Evolutionary conservation across 2,888 invertebrate species (phyloP), one percentile per base, ranked within the genome.

Genomic region (Ceramica pisi): DNA sequence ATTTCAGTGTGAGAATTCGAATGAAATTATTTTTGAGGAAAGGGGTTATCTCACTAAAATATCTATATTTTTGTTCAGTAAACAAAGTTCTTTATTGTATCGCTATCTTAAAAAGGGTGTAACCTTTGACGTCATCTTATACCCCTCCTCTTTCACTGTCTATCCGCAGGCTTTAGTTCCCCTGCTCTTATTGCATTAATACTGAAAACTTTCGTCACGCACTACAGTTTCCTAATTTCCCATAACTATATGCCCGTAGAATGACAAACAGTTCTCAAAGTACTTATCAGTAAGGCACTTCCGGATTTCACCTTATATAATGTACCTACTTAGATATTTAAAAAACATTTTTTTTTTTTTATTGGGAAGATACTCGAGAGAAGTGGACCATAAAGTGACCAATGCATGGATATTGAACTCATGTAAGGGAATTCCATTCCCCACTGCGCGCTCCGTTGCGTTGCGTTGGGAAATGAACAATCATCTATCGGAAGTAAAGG

Each of bases 401-500:
- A 86, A 76, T 41, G 67, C 67, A 85, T 83, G 82, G 75, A 79
- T 82, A 87, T 86, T 81, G 83, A 84, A 85, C 74, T 73, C 78
- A 74, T 89, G 89, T 88, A 82, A 79, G 84, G 90, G 90, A 90
- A 92, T 92, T 86, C 41, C 84, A 85, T 80, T 87, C 84, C 86
- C 75, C 75, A 82, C 81, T 86, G 75, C 86, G 86, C 91, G 93
- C 87, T 91, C 81, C 87, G 90, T 78, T 90, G 90, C 82, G 66
- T 84, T 77, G 71, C 72, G 86, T 86, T 93, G 92, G 94, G 94
- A 94, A 94, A 90, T 91, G 89, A 86, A 88, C 91, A 92, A 92
- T 93, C 90, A 91, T 88, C 85, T 87, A 90, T 90, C 92, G 94
- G 94, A 94, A 93, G 90, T 91, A 82, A 87, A 87, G 86, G 84